Evolutionary conservation across 2,113 vertebrate species (phyloP).

Genomic region (Lepisosteus osseus): DNA sequence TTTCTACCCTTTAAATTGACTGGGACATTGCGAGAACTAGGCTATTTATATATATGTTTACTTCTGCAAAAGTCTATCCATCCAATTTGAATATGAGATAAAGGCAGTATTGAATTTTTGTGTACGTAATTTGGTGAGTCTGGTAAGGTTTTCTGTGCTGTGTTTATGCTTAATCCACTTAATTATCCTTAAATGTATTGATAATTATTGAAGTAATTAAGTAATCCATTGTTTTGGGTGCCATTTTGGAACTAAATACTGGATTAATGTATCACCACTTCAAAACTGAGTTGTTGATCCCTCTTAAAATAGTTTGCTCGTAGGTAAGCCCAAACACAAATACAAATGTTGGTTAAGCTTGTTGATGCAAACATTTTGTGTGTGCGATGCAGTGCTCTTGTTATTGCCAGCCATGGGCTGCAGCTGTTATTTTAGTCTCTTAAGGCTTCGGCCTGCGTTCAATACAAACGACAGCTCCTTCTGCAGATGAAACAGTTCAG

Average conservation of each 20-base stretch:
- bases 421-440: not conserved
- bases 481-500: no score
- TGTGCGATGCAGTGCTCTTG: no score
- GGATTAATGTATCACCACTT: conserved; percentile 15
- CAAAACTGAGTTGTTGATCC: conserved; percentile 13
- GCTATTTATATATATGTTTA: no score
- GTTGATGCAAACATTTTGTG: no score
- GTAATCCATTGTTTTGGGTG: conserved; percentile 16
- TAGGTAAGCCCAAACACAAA: no score
- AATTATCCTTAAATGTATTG: not conserved
- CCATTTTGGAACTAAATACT: conserved; percentile 3
- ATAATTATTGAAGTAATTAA: conserved; percentile 2
- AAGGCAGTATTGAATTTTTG: not conserved
- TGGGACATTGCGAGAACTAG: no score
- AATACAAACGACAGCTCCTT: not conserved
- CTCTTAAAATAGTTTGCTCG: not conserved
- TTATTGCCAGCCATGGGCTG: not conserved
- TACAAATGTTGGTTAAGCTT: no score
- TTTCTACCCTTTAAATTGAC: no score
- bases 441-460: not conserved
- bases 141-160: not conserved
- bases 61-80: no score
- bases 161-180: conserved; percentile 2
- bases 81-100: no score
- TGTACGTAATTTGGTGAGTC: not conserved